Base-by-base conservation (phyloP, 53 echinoderm and acorn worm genomes). In the Hippasteria phrygiana region DNA sequence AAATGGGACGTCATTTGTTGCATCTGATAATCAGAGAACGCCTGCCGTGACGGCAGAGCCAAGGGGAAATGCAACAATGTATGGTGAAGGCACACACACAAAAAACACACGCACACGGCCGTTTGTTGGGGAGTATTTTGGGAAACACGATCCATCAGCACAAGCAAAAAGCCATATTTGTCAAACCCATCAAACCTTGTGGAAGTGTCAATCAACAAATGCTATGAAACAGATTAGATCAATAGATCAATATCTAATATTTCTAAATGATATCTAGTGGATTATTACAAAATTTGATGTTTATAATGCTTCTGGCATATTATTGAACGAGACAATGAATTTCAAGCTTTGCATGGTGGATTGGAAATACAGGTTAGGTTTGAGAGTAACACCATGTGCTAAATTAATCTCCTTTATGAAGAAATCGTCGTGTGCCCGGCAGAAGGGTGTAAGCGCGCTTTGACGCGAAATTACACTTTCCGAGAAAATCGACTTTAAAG, bases 1-100 rank as follows among this genome's bases (percentile, higher is more conserved):
- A 99, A 99, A 99, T 99, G 95, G 99, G 99, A 99, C 99, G 99
- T 99, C 99, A 99, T 99, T 99, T 99, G 99, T 99, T 99, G 96
- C 94, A 99, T 99, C 99, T 99, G 99, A 99, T 99, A 99, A 99
- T 99, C 99, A 94, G 99, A 99, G 93, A 99, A 99, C 93, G 99
- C 99, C 96, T 96, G 93, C 93, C 99, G 80, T 87, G 47, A 55
- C 50, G 88, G 93, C 90, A 91, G 75, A 91, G n/a, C 82, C 93
- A 78, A 95, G 88, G 91, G 89, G 90, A 93, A 90, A 75, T 90
- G 92, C 91, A 85, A 91, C 92, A 88, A 71, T 85, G 90, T 90
- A 90, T 90, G 90, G 90, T 90, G 81, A 81, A 88, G 79, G 80
- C 89, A 72, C 90, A 82, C 90, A 81, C 80, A 67, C 88, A 55